phyloP scores from a whole-genome alignment of 1,140 invertebrate genomes.

The Vollenhovia emeryi region DNA sequence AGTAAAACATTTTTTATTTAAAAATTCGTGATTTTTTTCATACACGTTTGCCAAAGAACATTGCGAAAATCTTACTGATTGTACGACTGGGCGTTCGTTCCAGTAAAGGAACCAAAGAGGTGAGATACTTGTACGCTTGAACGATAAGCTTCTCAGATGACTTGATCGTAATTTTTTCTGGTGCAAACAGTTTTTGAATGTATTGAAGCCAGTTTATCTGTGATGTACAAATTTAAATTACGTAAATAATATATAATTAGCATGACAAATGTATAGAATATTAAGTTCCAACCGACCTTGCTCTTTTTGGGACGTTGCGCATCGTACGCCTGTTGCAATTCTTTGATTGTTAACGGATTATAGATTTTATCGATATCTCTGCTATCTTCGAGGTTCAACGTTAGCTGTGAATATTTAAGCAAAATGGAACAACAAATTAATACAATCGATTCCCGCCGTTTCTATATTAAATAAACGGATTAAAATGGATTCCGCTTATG shows the following conservation, averaged over 20 bases:
- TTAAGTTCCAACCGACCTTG: not conserved
- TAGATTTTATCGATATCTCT: not conserved
- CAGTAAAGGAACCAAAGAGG: not conserved
- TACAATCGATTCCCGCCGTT: not conserved
- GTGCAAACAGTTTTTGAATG: not conserved
- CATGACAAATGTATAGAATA: not conserved
- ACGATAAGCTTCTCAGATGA: not conserved
- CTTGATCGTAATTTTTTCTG: not conserved
- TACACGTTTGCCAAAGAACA: not conserved
- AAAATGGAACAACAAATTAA: not conserved
- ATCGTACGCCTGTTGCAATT: not conserved
- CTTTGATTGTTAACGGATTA: not conserved
- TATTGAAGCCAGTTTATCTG: not conserved
- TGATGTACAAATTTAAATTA: not conserved
- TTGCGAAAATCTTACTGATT: not conserved
- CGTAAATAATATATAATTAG: not conserved
- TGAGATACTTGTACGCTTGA: conserved; percentile 1
- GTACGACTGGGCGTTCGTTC: not conserved
- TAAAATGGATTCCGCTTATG: not conserved
- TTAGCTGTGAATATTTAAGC: not conserved
- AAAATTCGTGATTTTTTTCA: not conserved
- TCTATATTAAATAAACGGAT: not conserved
- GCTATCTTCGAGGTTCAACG: not conserved
- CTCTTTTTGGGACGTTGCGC: not conserved
- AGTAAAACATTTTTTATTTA: not conserved